These are phyloP conservation scores for Nomada fabriciana DNA, from an alignment of 2,888 invertebrate genomes.

Conservation along the genomic window DNA sequence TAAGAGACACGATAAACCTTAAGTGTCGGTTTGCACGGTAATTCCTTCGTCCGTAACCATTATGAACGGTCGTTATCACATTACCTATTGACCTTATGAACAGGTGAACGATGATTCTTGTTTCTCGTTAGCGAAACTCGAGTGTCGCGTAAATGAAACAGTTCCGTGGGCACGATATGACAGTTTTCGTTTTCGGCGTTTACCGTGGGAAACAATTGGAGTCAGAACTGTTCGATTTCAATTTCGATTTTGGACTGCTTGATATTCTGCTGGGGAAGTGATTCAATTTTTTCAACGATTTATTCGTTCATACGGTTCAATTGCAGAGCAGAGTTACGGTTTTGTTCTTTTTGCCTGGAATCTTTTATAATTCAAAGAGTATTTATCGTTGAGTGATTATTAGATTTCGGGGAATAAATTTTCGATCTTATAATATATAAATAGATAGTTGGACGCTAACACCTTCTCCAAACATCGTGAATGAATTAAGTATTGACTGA, in stretches of 20 bases:
- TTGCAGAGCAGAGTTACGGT: not conserved
- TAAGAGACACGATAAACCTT: slow-evolving; percentile 76
- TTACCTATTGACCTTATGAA: slow-evolving; percentile 76
- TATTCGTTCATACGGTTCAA: too few species aligned
- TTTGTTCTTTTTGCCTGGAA: not conserved
- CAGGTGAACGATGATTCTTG: slow-evolving; percentile 69
- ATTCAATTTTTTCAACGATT: too few species aligned
- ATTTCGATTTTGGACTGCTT: not conserved
- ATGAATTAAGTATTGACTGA: slow-evolving; percentile 53
- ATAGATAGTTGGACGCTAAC: not conserved
- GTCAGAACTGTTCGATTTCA: not conserved
- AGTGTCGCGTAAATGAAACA: slow-evolving; percentile 24
- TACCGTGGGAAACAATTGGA: not conserved
- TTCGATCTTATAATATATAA: not conserved
- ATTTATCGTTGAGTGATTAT: not conserved
- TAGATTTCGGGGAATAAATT: too few species aligned
- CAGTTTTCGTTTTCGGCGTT: not conserved
- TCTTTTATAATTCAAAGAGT: not conserved
- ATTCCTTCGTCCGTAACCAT: slow-evolving; percentile 74
- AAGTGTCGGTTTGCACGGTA: slow-evolving; percentile 76
- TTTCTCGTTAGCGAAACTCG: slow-evolving; percentile 28
- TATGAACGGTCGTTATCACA: slow-evolving; percentile 75
- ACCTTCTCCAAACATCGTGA: slow-evolving; percentile 6
- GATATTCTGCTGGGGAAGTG: too few species aligned
- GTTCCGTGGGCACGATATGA: not conserved